Percentiles rank a stretch among this genome's conserved stretches.
These are phyloP conservation scores for Ichneumoninae sp. DNA, from an alignment of 2,888 invertebrate genomes.

Conservation along the genomic window DNA sequence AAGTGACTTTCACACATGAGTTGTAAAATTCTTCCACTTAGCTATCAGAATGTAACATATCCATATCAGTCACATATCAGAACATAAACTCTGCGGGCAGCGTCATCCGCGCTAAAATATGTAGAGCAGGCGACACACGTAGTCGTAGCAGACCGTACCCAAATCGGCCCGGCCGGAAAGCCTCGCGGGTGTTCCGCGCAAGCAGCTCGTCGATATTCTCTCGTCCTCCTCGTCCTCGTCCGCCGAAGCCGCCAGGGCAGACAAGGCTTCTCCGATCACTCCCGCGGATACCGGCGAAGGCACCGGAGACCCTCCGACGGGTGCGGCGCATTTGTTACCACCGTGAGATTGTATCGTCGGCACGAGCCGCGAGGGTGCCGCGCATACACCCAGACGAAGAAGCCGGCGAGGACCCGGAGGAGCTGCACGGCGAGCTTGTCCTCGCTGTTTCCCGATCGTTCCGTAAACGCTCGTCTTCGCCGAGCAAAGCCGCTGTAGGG, in stretches of 20 bases:
- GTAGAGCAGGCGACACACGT: background rate
- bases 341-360: constrained; percentile 61
- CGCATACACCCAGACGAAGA: constrained; percentile 18
- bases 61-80: background rate
- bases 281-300: constrained; percentile 37
- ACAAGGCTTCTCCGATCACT: constrained; percentile 46
- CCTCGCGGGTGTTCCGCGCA: constrained; percentile 10
- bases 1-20: no score
- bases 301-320: constrained; percentile 24
- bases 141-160: background rate
- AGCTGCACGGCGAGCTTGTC: constrained; percentile 24
- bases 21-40: background rate
- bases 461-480: background rate
- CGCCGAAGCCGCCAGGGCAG: constrained; percentile 10
- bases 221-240: background rate
- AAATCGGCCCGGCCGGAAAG: constrained; percentile 33
- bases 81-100: background rate
- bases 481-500: background rate
- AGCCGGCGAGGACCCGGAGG: constrained; percentile 32
- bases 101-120: background rate
- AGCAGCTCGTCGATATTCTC: constrained; percentile 40
- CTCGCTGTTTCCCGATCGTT: background rate
- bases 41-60: background rate
- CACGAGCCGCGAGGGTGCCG: constrained; percentile 58
- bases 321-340: constrained; percentile 62